Percentiles rank a stretch among this genome's conserved stretches.
phyloP scores from a whole-genome alignment of 2,113 vertebrate genomes.

The Sarotherodon lohbergeri region DNA sequence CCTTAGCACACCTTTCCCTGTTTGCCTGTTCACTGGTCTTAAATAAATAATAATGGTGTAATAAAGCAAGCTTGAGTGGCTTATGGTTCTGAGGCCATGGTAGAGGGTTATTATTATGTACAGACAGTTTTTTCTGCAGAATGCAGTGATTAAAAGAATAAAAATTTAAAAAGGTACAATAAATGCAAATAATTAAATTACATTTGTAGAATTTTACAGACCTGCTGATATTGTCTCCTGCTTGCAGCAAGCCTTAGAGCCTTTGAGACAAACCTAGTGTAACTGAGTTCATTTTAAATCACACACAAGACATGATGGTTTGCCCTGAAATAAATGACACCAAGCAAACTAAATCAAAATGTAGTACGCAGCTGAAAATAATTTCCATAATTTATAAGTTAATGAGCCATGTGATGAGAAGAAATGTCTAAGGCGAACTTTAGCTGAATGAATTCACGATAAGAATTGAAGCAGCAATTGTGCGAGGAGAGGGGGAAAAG shows the following conservation, averaged over 20 bases:
- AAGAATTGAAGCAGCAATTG: not conserved
- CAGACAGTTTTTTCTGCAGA: not conserved
- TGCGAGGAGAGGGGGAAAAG: not conserved
- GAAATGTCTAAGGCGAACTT: conserved; percentile 10
- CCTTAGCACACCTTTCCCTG: not conserved
- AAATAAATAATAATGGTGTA: not conserved
- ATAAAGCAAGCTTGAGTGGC: not conserved
- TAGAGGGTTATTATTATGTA: not conserved
- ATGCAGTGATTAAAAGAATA: not conserved
- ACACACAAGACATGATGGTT: not conserved
- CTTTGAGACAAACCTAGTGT: not conserved
- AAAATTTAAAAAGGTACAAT: not conserved
- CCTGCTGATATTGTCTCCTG: not conserved
- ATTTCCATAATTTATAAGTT: conserved; percentile 9
- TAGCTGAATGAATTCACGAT: not conserved
- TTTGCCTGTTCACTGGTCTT: not conserved
- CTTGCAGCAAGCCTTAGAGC: not conserved
- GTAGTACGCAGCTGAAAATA: not conserved
- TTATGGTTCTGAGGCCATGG: not conserved
- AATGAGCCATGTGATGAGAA: conserved; percentile 27
- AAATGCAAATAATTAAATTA: not conserved
- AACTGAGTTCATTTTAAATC: not conserved
- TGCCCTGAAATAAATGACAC: not conserved
- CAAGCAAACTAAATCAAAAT: not conserved
- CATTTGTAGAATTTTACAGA: not conserved